Base-by-base conservation (phyloP, 2,888 invertebrate species). In the Drosophila eohydei region DNA sequence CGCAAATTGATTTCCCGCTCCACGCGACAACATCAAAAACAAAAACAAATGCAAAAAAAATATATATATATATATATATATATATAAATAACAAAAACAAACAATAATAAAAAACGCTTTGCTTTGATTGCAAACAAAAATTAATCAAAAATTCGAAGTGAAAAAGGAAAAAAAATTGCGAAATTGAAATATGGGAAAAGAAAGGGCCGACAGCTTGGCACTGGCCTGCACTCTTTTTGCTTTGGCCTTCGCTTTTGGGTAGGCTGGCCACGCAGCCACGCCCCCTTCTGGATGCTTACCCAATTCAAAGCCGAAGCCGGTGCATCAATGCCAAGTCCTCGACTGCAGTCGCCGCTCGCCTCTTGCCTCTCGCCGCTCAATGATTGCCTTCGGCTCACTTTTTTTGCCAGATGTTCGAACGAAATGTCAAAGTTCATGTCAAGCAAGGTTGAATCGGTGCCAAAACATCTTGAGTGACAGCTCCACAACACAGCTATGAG, bases 181-280 rank as follows among this genome's bases (percentile, higher is more conserved):
- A 63, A 41, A 50, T 64, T 51, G 34, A 64, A 63, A 63, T 28
- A 34, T 30, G 16, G 21, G 16, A 16, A 16, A 44, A n/a, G 34
- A 36, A 61, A 34, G 16, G 54, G 43, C 34, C 66, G 66, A 66
- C 66, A 66, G 66, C 36, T 46, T 52, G 52, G 66, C 32, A 44
- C 36, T 21, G 11, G 32, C 30, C 16, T 16, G 56, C 16, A 9
- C 34, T 6, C 34, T 8, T 2, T 2, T 8, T 8, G 34, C 8
- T 8, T 6, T 8, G 2, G 34, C 34, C 8, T 34, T 8, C 7
- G 34, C 36, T 36, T 36, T 57, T 41, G 60, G 63, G 81, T 77
- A 48, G 68, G 77, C 67, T 81, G 54, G 81, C 78, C 81, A 7
- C 26, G 26, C 71, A 66, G 66, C 70, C 60, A 60, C 55, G 44